phyloP scores from a whole-genome alignment of 1,140 invertebrate genomes.

The Neodiprion virginianus region DNA sequence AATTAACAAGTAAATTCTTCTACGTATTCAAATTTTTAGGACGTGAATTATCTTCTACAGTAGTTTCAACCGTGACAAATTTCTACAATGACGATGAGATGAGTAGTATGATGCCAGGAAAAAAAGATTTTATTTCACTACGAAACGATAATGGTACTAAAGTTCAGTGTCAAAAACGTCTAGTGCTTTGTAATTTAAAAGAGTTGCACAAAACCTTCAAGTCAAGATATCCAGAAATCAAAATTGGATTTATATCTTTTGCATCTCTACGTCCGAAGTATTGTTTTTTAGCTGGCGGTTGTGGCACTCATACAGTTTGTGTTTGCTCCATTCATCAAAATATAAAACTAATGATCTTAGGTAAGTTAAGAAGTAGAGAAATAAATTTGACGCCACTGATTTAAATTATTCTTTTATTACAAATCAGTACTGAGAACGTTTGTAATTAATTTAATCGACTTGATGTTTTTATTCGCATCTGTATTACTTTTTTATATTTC shows the following conservation, averaged over 20 bases:
- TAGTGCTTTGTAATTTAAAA: constrained; percentile 25
- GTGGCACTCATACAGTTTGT: constrained; percentile 34
- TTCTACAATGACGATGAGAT: constrained; percentile 26
- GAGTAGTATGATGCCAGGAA: constrained; percentile 25
- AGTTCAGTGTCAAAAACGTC: constrained; percentile 26
- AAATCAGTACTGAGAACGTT: too few species aligned
- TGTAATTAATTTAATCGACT: too few species aligned
- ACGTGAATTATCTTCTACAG: too few species aligned
- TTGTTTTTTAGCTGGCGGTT: constrained; percentile 32
- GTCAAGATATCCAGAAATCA: constrained; percentile 23
- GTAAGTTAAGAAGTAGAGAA: neutral
- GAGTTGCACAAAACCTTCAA: constrained; percentile 19
- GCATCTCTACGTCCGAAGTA: constrained; percentile 31
- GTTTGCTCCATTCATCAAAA: constrained; percentile 38
- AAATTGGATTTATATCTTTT: constrained; percentile 36
- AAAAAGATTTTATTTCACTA: constrained; percentile 29
- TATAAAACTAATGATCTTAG: constrained; percentile 33
- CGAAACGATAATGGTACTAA: constrained; percentile 26
- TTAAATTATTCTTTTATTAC: too few species aligned
- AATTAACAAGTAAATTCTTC: too few species aligned
- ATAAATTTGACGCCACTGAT: too few species aligned
- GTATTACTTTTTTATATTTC: neutral
- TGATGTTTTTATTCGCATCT: too few species aligned
- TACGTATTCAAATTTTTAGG: too few species aligned
- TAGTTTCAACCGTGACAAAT: too few species aligned